Conservation (phyloP, 2,888 invertebrate genomes). For the Malthinus seriepunctatus region DNA sequence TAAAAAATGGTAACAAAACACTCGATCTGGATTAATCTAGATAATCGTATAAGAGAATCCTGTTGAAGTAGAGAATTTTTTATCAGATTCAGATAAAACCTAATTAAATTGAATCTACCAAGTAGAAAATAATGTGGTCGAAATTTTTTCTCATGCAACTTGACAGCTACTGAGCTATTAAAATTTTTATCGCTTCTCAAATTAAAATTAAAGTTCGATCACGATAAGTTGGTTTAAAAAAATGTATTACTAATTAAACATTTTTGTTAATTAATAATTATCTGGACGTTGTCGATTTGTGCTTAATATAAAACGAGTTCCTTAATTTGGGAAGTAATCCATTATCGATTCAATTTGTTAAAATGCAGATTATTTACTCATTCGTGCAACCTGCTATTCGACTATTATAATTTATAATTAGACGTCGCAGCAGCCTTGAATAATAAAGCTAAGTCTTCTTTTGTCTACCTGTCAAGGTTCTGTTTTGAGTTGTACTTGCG, state of each 20-base stretch:
- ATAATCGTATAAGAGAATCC: not conserved
- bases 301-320: conserved; percentile 16
- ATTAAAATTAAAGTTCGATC: conserved; percentile 15
- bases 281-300: conserved; percentile 9
- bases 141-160: conserved; percentile 24
- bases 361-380: conserved; percentile 23
- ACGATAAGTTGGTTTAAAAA: conserved; percentile 4
- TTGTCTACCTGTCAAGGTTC: conserved; percentile 17
- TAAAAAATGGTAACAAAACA: no score
- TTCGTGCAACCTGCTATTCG: conserved; percentile 17
- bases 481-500: conserved; percentile 14
- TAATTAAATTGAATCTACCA: conserved; percentile 26
- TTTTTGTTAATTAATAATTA: conserved; percentile 6
- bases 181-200: conserved; percentile 19
- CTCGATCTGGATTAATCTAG: no score
- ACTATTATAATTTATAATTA: conserved; percentile 23
- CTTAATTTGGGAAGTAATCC: conserved; percentile 18
- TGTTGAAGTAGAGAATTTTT: conserved; percentile 9
- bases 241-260: not conserved
- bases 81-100: conserved; percentile 18
- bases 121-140: conserved; percentile 25
- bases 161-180: conserved; percentile 28
- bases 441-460: conserved; percentile 13
- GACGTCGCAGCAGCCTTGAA: conserved; percentile 11
- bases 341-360: conserved; percentile 26